Evolutionary conservation across 1,140 invertebrate genomes (phyloP).

Genomic region (Macrosteles quadrilineatus): DNA sequence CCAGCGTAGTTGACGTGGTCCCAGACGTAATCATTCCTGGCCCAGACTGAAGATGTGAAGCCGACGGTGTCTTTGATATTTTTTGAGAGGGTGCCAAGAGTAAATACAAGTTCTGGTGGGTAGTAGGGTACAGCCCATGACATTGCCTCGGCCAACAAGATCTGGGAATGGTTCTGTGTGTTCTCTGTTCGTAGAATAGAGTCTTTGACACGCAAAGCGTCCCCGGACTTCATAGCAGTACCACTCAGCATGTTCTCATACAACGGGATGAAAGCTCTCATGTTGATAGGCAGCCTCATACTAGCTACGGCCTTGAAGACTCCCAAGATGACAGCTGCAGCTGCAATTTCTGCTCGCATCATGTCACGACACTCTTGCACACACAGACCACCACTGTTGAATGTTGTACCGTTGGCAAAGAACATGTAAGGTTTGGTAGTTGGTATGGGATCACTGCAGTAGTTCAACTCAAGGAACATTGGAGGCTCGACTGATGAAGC

Average conservation of each 20-base stretch:
- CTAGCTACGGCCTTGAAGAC: conserved; percentile 68
- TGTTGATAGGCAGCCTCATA: conserved; percentile 71
- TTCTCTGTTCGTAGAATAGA: conserved; percentile 50
- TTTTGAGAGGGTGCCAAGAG: conserved; percentile 5
- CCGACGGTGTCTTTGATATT: conserved; percentile 41
- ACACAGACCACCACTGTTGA: conserved; percentile 86
- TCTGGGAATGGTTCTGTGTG: conserved; percentile 18
- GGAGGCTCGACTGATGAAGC: conserved; percentile 57
- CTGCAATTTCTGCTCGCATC: conserved; percentile 91
- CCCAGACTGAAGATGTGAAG: conserved; percentile 77
- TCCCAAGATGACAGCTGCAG: conserved; percentile 75
- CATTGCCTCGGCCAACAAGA: background rate
- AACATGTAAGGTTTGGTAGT: conserved; percentile 41
- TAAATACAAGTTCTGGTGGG: conserved; percentile 9
- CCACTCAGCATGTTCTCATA: conserved; percentile 88
- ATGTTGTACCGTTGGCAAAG: conserved; percentile 79
- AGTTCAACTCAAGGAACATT: conserved; percentile 56
- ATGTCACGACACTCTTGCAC: conserved; percentile 72
- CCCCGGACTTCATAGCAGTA: conserved; percentile 80
- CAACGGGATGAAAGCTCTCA: conserved; percentile 72
- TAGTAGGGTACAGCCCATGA: background rate
- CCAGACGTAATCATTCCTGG: conserved; percentile 65
- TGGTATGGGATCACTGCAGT: conserved; percentile 40
- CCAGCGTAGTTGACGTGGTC: conserved; percentile 65
- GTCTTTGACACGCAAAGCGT: conserved; percentile 78